These are phyloP conservation scores for Netelia virgata DNA, from an alignment of 2,888 invertebrate species.

Conservation along the genomic window DNA sequence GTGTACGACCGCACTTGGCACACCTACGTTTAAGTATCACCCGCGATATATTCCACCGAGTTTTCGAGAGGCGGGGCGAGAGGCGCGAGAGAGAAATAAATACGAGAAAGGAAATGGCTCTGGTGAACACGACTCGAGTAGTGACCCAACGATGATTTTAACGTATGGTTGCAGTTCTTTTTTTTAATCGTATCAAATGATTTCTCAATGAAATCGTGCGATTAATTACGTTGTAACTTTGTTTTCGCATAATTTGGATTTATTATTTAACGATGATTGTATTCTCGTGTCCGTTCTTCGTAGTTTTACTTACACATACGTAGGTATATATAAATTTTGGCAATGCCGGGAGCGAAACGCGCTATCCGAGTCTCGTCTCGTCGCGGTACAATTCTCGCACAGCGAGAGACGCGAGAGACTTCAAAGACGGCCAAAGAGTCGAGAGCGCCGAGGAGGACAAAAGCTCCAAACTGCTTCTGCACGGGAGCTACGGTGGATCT, in stretches of 20 bases:
- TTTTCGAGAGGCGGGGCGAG: conserved; percentile 9
- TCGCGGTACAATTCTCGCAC: conserved; percentile 21
- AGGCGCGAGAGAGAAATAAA: conserved; percentile 42
- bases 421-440: conserved; percentile 45
- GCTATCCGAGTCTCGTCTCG: conserved; percentile 63
- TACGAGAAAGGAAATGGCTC: conserved; percentile 29
- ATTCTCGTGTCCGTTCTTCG: conserved; percentile 18
- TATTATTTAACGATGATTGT: neutral
- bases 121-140: conserved; percentile 17
- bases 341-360: conserved; percentile 62
- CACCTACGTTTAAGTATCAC: conserved; percentile 50
- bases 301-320: conserved; percentile 17
- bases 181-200: too few relatives aligned
- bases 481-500: neutral
- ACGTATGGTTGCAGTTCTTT: too few relatives aligned
- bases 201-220: too few relatives aligned
- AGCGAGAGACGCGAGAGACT: conserved; percentile 37
- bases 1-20: conserved; percentile 51
- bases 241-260: neutral
- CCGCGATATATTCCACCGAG: conserved; percentile 51
- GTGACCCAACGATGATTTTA: neutral
- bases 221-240: too few relatives aligned
- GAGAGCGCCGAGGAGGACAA: conserved; percentile 40
- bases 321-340: conserved; percentile 56
- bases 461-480: conserved; percentile 41